These are phyloP conservation scores for Muscicapa adusta DNA, from an alignment of 2,113 vertebrate species.

Conservation along the genomic window DNA sequence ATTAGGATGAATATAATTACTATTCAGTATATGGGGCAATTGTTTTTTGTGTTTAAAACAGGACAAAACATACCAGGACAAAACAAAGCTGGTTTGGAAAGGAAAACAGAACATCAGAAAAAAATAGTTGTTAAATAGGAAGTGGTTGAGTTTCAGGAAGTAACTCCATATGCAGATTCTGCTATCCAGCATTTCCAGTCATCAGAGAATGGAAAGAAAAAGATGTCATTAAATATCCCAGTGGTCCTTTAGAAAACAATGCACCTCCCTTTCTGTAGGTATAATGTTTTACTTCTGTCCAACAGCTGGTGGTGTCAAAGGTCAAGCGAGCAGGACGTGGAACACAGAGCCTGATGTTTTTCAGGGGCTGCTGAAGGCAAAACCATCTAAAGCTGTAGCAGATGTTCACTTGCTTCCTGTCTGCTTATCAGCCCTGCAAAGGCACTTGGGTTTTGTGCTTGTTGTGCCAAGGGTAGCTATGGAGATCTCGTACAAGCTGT, in stretches of 20 bases:
- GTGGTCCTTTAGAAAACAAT: not conserved
- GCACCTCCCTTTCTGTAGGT: not conserved
- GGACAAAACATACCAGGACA: slow-evolving; percentile 12
- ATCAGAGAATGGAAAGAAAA: not conserved
- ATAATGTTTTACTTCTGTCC: not conserved
- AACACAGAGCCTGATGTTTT: slow-evolving; percentile 24
- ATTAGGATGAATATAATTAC: slow-evolving; percentile 5
- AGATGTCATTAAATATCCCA: not conserved
- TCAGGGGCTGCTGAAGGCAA: slow-evolving; percentile 25
- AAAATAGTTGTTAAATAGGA: slow-evolving; percentile 16
- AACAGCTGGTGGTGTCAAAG: slow-evolving; percentile 23
- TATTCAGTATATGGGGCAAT: slow-evolving; percentile 18
- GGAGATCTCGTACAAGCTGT: slow-evolving; percentile 48
- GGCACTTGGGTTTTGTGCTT: slow-evolving; percentile 44
- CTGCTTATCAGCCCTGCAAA: slow-evolving; percentile 68
- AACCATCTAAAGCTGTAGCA: slow-evolving; percentile 50
- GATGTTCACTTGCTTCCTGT: slow-evolving; percentile 69
- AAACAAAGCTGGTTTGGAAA: slow-evolving; percentile 25
- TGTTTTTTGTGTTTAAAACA: slow-evolving; percentile 44
- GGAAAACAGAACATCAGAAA: not conserved
- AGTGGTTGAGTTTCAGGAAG: slow-evolving; percentile 38
- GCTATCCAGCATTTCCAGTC: not conserved
- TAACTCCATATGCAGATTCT: not conserved
- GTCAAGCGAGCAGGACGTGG: not conserved
- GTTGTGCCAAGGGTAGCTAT: slow-evolving; percentile 63